Evolutionary conservation across 1,140 invertebrate species (phyloP).

Genomic region (Rhopalosiphum padi): DNA sequence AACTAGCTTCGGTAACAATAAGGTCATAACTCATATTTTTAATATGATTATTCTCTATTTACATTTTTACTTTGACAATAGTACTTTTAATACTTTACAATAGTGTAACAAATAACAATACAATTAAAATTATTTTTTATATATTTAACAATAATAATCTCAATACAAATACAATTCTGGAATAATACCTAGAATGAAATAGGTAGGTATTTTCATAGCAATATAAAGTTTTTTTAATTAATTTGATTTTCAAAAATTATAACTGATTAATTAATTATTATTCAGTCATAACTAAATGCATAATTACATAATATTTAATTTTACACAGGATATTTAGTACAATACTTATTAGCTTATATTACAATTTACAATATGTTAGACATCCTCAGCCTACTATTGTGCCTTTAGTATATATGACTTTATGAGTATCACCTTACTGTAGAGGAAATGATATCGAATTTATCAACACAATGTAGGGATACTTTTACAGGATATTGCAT

Average conservation of each 20-base stretch:
- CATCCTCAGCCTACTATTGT: background rate
- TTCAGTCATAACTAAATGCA: background rate
- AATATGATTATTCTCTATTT: background rate
- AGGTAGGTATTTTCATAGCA: background rate
- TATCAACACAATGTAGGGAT: constrained; percentile 54
- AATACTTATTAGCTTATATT: background rate
- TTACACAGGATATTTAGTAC: background rate
- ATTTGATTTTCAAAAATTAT: background rate
- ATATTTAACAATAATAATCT: background rate
- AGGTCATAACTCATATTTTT: background rate
- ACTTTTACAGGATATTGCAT: constrained; percentile 55
- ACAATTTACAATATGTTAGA: constrained; percentile 3
- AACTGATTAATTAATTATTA: background rate
- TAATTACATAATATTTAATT: background rate
- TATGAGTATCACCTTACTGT: constrained; percentile 32
- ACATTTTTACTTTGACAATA: background rate
- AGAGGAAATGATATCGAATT: constrained; percentile 54
- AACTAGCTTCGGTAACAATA: background rate
- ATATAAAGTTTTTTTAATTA: background rate
- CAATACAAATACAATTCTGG: background rate
- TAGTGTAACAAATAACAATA: background rate
- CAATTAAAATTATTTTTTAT: background rate
- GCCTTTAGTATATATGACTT: background rate
- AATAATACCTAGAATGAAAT: background rate
- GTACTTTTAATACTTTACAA: too few species aligned